Percentiles rank a stretch among this genome's conserved stretches.
Conservation (phyloP, 30 jellyfish, hydroid and myxozoan species). For the Aurelia sp. region DNA sequence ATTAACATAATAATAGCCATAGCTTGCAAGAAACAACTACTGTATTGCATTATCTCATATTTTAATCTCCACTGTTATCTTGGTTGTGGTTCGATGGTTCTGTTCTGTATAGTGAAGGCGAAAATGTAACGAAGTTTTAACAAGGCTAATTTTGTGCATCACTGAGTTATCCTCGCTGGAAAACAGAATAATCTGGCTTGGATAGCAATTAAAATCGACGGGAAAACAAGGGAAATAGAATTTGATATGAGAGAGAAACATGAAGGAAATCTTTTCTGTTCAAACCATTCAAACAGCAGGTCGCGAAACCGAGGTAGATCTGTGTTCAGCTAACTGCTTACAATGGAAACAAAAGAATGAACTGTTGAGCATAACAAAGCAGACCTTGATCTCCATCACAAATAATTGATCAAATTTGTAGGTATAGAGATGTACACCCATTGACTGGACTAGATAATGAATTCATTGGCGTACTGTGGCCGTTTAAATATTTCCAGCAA, state of each 20-base stretch:
- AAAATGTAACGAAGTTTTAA: too few relatives aligned
- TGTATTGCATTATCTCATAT: too few relatives aligned
- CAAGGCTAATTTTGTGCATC: too few relatives aligned
- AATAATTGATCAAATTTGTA: conserved; percentile 64
- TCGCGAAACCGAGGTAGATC: conserved; percentile 36
- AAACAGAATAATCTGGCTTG: not conserved
- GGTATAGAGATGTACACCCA: conserved; percentile 60
- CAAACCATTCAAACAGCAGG: conserved; percentile 47
- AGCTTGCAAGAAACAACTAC: too few relatives aligned
- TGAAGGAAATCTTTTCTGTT: too few relatives aligned
- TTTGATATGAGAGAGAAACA: too few relatives aligned
- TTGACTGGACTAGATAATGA: conserved; percentile 28
- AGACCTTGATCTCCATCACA: conserved; percentile 62
- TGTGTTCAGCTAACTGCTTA: conserved; percentile 25
- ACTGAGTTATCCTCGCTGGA: not conserved
- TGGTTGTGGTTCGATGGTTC: too few relatives aligned
- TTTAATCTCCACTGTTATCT: too few relatives aligned
- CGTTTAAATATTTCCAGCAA: not conserved
- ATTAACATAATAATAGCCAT: too few relatives aligned
- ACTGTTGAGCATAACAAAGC: conserved; percentile 75
- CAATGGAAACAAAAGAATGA: conserved; percentile 60
- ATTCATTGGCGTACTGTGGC: not conserved
- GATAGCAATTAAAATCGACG: not conserved
- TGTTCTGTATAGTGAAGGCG: too few relatives aligned
- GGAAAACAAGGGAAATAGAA: too few relatives aligned